Conservation (phyloP, 2,113 vertebrate species). For the Australoheros scitulus region DNA sequence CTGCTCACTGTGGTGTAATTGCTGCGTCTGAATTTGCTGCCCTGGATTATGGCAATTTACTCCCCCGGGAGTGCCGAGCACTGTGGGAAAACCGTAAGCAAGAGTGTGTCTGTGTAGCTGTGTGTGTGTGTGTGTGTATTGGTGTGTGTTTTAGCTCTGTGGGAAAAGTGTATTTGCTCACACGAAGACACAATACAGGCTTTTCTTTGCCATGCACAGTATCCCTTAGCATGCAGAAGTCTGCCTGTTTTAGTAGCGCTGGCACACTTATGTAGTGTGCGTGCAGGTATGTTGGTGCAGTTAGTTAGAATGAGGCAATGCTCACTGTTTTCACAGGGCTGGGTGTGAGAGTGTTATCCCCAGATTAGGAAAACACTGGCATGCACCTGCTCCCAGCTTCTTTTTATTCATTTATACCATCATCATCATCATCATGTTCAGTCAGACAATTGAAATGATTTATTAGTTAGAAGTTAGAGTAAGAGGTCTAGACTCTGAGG, state of each 20-base stretch:
- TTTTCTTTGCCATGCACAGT: slow-evolving; percentile 59
- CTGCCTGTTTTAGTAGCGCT: slow-evolving; percentile 8
- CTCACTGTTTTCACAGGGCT: background rate
- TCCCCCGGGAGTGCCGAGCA: slow-evolving; percentile 74
- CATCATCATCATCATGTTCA: background rate
- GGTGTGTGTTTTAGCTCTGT: slow-evolving; percentile 68
- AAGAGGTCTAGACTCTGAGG: background rate
- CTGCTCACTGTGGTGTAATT: slow-evolving; percentile 70
- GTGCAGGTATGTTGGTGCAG: background rate
- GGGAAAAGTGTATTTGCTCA: slow-evolving; percentile 65
- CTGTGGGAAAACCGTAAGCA: slow-evolving; percentile 77
- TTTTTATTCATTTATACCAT: background rate
- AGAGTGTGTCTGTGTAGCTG: slow-evolving; percentile 42
- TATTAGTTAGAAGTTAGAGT: background rate
- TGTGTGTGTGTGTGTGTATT: slow-evolving; percentile 15
- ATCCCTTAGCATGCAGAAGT: slow-evolving; percentile 31
- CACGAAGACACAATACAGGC: slow-evolving; percentile 66
- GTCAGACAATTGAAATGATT: background rate
- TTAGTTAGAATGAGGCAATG: background rate
- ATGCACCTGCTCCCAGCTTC: slow-evolving; percentile 1
- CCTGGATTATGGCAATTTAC: slow-evolving; percentile 79
- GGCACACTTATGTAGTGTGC: background rate
- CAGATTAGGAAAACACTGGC: background rate
- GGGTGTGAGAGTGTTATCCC: background rate
- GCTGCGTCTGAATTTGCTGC: slow-evolving; percentile 74